Percentiles rank a stretch among this genome's conserved stretches.
Conservation (phyloP, 2,113 vertebrate species). For the Aramus guarauna region DNA sequence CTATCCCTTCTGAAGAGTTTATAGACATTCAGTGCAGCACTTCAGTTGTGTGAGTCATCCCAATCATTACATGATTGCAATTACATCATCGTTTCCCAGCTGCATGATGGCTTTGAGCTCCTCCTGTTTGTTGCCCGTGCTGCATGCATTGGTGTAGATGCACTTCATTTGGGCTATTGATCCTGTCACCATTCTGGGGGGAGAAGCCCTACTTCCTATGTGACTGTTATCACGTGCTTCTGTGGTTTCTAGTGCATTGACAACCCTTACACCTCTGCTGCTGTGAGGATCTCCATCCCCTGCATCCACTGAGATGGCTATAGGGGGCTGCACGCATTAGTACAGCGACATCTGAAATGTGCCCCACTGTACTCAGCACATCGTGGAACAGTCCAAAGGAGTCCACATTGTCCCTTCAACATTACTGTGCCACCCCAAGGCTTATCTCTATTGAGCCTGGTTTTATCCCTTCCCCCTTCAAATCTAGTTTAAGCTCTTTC, state of each 20-base stretch:
- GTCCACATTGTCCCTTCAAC: not conserved
- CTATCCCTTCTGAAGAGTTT: not conserved
- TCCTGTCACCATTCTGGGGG: not conserved
- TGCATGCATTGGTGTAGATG: not conserved
- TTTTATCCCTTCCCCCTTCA: not conserved
- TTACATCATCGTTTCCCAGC: not conserved
- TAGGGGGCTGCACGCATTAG: not conserved
- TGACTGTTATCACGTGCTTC: not conserved
- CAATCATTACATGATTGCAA: not conserved
- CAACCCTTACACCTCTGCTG: not conserved
- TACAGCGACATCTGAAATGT: not conserved
- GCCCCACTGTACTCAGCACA: not conserved
- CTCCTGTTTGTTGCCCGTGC: not conserved
- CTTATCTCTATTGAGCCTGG: not conserved
- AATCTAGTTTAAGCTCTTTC: not conserved
- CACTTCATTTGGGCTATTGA: not conserved
- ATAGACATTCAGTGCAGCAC: not conserved
- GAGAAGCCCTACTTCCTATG: not conserved
- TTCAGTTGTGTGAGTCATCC: not conserved
- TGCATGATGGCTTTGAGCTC: not conserved
- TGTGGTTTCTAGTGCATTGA: not conserved
- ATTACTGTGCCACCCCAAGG: fast-evolving
- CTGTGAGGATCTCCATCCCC: not conserved
- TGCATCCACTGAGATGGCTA: not conserved
- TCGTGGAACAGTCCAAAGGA: not conserved